Conservation (phyloP, 2,113 vertebrate genomes). For the Phainopepla nitens region DNA sequence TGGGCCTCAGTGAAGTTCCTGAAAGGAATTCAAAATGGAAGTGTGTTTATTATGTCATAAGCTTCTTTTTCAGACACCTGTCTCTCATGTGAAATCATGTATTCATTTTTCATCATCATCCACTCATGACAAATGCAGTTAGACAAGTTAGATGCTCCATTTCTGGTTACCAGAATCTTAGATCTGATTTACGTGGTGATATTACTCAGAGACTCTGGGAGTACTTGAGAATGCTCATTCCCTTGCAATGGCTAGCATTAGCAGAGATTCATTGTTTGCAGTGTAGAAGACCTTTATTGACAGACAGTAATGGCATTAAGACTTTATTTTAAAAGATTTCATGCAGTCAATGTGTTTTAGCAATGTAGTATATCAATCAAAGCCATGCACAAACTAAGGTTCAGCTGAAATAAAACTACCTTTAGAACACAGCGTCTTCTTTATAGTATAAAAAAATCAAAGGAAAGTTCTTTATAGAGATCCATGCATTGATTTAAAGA, state of each 20-base stretch:
- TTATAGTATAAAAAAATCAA: not conserved
- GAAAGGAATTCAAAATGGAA: not conserved
- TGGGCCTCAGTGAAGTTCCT: not conserved
- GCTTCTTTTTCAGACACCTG: not conserved
- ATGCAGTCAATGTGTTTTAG: not conserved
- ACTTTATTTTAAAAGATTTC: not conserved
- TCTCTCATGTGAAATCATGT: not conserved
- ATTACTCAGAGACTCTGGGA: not conserved
- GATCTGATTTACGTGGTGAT: not conserved
- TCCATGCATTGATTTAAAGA: not conserved
- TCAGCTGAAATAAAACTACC: not conserved
- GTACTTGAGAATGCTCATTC: not conserved
- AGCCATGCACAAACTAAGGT: not conserved
- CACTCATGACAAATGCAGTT: not conserved
- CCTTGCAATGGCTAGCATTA: not conserved
- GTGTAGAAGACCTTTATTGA: not conserved
- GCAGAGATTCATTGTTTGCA: not conserved
- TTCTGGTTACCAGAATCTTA: not conserved
- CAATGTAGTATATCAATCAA: not conserved
- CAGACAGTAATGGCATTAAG: not conserved
- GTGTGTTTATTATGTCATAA: not conserved
- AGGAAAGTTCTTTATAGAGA: not conserved
- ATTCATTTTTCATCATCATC: not conserved
- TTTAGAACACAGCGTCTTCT: not conserved
- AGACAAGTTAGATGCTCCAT: not conserved